phyloP scores from a whole-genome alignment of 2,113 vertebrate genomes.

The Megaptera novaeangliae region DNA sequence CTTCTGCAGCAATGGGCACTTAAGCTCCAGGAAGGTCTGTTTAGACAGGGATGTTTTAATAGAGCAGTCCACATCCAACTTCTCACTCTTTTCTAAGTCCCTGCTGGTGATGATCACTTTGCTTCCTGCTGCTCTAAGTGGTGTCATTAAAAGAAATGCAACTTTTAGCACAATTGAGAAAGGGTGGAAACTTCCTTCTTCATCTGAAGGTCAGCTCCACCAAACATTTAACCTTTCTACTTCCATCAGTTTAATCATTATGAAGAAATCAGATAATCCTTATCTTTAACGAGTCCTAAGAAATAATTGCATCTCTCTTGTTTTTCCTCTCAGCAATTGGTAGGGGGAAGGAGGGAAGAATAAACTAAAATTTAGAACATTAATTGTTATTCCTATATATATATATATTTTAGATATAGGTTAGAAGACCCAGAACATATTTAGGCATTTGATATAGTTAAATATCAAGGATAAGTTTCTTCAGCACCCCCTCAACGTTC shows the following conservation, averaged over 20 bases:
- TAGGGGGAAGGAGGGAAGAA: neutral
- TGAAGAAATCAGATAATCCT: neutral
- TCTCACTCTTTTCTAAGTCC: slow-evolving; percentile 76
- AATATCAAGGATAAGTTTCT: neutral
- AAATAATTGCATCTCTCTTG: neutral
- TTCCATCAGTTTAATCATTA: neutral
- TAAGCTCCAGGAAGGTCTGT: slow-evolving; percentile 73
- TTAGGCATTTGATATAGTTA: neutral
- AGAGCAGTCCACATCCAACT: slow-evolving; percentile 54
- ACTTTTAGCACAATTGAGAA: slow-evolving; percentile 38
- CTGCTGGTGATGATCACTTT: slow-evolving; percentile 63
- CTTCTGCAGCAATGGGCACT: slow-evolving; percentile 68
- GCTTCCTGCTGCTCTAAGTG: slow-evolving; percentile 74
- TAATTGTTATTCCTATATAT: neutral
- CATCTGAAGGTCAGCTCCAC: slow-evolving; percentile 48
- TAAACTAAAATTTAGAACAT: neutral
- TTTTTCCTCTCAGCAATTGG: neutral
- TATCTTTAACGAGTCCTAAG: neutral
- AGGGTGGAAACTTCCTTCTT: slow-evolving; percentile 30
- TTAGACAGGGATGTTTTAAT: slow-evolving; percentile 69
- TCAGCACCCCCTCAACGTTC: neutral
- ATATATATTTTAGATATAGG: neutral
- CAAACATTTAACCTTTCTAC: neutral
- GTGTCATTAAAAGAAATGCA: slow-evolving; percentile 68
- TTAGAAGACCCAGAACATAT: neutral